These are phyloP conservation scores for Phymanthus crucifer DNA, from an alignment of 92 coral and sea anemone genomes.

Conservation along the genomic window DNA sequence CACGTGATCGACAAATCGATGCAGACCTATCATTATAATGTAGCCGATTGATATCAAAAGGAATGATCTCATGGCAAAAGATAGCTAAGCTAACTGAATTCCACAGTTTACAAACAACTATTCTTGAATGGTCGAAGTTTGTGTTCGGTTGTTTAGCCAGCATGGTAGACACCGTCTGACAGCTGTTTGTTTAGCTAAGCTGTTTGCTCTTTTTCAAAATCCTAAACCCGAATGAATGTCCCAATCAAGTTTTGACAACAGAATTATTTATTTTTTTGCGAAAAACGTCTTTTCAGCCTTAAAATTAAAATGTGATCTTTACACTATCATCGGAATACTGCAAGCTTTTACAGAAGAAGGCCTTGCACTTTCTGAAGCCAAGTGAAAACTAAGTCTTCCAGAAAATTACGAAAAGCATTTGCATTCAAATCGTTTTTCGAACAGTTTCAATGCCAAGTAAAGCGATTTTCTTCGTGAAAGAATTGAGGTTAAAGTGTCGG, in stretches of 20 bases:
- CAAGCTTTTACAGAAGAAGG: neutral
- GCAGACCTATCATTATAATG: no score
- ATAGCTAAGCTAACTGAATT: neutral
- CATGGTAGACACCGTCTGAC: constrained; percentile 3
- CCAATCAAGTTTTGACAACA: neutral
- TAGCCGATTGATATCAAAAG: no score
- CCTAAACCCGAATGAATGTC: neutral
- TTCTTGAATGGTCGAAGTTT: neutral
- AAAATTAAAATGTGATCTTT: neutral
- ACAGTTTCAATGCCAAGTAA: no score
- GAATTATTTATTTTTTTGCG: neutral
- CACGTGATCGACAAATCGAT: no score
- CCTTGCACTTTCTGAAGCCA: neutral
- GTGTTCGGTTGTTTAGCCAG: neutral
- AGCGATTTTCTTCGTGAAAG: no score
- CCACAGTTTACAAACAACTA: neutral
- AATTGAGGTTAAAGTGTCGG: neutral
- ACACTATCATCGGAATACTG: neutral
- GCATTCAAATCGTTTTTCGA: no score
- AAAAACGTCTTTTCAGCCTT: neutral
- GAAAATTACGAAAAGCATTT: no score
- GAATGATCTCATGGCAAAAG: no score
- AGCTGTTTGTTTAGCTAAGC: neutral
- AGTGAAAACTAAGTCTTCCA: no score
- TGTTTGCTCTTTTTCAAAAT: neutral